Evolutionary conservation across 2,888 invertebrate genomes (phyloP).

Genomic region (Metalampra italica): DNA sequence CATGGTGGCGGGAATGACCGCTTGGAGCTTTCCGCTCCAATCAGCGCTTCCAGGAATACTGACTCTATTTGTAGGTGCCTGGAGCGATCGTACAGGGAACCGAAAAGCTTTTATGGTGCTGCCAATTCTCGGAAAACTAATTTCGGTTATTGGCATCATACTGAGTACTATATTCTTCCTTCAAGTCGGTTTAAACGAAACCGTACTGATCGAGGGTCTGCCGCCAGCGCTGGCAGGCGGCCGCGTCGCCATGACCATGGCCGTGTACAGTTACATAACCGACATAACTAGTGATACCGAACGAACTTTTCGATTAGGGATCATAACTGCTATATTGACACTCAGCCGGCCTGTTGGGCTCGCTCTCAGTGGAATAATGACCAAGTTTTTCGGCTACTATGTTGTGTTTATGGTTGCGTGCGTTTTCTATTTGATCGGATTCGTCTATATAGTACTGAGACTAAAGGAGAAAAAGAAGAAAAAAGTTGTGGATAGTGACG

Average conservation of each 20-base stretch:
- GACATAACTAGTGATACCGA: constrained; percentile 79
- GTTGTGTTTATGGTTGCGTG: constrained; percentile 67
- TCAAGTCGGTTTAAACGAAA: constrained; percentile 74
- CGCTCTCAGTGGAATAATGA: constrained; percentile 76
- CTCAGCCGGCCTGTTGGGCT: constrained; percentile 74
- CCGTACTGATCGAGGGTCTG: constrained; percentile 76
- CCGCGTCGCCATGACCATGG: constrained; percentile 79
- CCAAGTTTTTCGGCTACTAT: constrained; percentile 66
- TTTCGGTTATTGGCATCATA: constrained; percentile 75
- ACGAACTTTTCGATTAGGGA: constrained; percentile 80
- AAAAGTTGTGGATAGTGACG: constrained; percentile 44
- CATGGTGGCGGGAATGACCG: constrained; percentile 77
- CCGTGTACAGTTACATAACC: constrained; percentile 81
- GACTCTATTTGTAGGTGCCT: constrained; percentile 79
- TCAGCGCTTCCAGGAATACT: constrained; percentile 77
- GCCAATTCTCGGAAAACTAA: constrained; percentile 77
- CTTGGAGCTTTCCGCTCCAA: constrained; percentile 78
- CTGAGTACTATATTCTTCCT: constrained; percentile 78
- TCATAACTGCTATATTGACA: constrained; percentile 76
- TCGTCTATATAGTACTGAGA: constrained; percentile 62
- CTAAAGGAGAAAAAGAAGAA: constrained; percentile 53
- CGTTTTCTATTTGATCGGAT: constrained; percentile 63
- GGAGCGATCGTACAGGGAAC: constrained; percentile 81
- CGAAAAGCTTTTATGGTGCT: constrained; percentile 79
- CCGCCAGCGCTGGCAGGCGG: constrained; percentile 81